These are phyloP conservation scores for Catagonus wagneri DNA, from an alignment of 2,113 vertebrate species.

Conservation along the genomic window DNA sequence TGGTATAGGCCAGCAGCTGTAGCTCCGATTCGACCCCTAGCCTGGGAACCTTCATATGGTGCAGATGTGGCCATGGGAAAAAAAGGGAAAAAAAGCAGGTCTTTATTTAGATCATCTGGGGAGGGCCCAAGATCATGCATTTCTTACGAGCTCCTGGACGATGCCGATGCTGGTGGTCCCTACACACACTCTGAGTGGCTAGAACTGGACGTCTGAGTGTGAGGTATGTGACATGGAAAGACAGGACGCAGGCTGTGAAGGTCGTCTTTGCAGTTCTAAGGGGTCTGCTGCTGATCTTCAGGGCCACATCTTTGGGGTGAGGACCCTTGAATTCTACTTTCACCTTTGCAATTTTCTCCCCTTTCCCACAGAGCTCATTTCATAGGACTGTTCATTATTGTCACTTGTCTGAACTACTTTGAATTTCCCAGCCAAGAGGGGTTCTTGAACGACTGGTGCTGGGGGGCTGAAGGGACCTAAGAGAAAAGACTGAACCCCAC, in stretches of 20 bases:
- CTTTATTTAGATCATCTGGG: background rate
- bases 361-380: background rate
- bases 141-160: background rate
- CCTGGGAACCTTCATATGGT: too few species aligned
- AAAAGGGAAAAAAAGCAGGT: background rate
- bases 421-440: background rate
- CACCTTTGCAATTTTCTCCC: background rate
- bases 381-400: constrained; percentile 11
- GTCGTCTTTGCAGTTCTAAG: background rate
- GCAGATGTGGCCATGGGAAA: too few species aligned
- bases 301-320: background rate
- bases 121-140: background rate
- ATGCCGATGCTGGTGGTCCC: background rate
- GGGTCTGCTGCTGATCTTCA: background rate
- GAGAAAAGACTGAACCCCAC: constrained; percentile 54
- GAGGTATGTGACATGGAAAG: background rate
- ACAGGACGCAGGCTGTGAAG: background rate
- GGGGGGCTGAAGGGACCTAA: background rate
- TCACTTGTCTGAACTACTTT: constrained; percentile 5
- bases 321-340: constrained; percentile 28
- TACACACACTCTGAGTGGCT: background rate
- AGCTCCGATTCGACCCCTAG: too few species aligned
- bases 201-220: background rate
- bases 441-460: background rate
- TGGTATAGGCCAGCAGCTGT: too few species aligned